Evolutionary conservation across 2,113 vertebrate species (phyloP).

Genomic region (Leuciscus idus): DNA sequence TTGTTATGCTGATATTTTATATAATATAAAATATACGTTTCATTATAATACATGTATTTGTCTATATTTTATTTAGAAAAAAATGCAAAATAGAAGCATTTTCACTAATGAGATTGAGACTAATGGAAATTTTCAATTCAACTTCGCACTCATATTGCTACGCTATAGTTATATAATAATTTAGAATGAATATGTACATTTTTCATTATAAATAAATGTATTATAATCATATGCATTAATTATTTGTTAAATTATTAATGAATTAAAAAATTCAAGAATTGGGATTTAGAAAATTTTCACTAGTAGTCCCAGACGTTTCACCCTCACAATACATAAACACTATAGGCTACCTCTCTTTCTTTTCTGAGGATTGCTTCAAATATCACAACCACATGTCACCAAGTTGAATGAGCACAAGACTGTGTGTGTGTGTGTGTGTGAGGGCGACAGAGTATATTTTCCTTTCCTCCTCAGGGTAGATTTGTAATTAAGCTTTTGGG

Average conservation of each 20-base stretch:
- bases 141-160: too few species aligned
- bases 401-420: neutral
- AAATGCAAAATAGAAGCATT: neutral
- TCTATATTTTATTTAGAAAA: neutral
- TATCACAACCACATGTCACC: neutral
- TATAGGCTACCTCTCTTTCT: neutral
- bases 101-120: neutral
- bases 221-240: too few species aligned
- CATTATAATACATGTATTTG: neutral
- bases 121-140: too few species aligned
- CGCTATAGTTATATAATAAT: too few species aligned
- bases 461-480: conserved; percentile 45
- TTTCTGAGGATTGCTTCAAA: neutral
- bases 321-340: neutral
- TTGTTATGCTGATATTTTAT: neutral
- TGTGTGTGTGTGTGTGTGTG: neutral
- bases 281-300: too few species aligned
- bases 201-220: too few species aligned
- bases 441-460: conserved; percentile 41
- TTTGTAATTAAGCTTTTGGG: conserved; percentile 50
- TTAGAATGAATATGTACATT: too few species aligned
- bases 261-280: too few species aligned
- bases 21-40: neutral
- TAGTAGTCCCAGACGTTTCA: neutral
- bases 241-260: too few species aligned